Evolutionary conservation across 2,888 invertebrate species (phyloP).

Genomic region (Lasioglossum lativentre): DNA sequence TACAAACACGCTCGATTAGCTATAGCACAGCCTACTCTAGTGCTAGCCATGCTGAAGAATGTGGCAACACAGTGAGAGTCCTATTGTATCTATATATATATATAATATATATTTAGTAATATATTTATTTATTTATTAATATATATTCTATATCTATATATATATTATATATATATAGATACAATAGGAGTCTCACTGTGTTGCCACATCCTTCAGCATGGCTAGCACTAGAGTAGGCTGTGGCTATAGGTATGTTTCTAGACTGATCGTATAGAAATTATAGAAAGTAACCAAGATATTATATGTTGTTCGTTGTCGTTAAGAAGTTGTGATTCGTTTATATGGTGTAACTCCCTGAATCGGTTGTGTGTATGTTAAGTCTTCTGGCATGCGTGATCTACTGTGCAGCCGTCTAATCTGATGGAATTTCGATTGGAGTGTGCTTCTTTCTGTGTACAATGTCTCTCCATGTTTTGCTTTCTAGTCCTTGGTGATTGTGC

Average conservation of each 20-base stretch:
- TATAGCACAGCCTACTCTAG: too few species aligned
- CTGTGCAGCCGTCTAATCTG: neutral
- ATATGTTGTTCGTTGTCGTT: neutral
- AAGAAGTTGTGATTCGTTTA: neutral
- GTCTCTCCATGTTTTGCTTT: neutral
- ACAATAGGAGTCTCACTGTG: too few species aligned
- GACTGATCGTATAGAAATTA: neutral
- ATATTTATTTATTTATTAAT: too few species aligned
- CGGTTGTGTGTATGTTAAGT: slow-evolving; percentile 5
- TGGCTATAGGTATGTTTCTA: neutral
- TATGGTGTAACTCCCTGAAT: neutral
- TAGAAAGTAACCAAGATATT: neutral
- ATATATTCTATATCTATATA: too few species aligned
- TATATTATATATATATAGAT: too few species aligned
- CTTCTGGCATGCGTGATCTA: neutral
- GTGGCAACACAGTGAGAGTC: too few species aligned
- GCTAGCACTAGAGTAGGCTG: too few species aligned
- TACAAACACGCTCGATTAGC: neutral
- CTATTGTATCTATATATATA: too few species aligned
- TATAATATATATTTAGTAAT: too few species aligned
- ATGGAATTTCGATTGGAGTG: neutral
- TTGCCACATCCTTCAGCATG: too few species aligned
- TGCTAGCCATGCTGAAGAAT: too few species aligned
- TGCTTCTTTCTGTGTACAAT: slow-evolving; percentile 10
- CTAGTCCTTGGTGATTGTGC: slow-evolving; percentile 2